phyloP scores from a whole-genome alignment of 1,140 invertebrate genomes.

The Caenorhabditis remanei region DNA sequence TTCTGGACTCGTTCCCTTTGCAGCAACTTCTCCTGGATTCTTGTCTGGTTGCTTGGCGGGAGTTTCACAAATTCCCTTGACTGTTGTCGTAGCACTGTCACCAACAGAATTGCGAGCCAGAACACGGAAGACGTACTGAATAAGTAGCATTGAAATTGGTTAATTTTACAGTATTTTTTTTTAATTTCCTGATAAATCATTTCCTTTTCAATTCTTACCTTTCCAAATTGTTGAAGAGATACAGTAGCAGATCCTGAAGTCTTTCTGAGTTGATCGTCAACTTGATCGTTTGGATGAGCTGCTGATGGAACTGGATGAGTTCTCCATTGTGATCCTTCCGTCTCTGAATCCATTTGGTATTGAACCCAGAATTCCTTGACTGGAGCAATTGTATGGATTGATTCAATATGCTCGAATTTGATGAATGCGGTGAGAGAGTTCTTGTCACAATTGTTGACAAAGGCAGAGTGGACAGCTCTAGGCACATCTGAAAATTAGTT shows the following conservation, averaged over 20 bases:
- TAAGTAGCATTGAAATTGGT: not conserved
- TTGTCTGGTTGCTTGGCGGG: conserved; percentile 88
- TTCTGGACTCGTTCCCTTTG: conserved; percentile 87
- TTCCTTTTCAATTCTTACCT: conserved; percentile 55
- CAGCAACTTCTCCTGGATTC: conserved; percentile 94
- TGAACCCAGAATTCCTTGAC: conserved; percentile 78
- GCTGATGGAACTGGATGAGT: conserved; percentile 74
- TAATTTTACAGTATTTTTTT: no score
- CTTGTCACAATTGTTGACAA: conserved; percentile 82
- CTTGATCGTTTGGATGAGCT: conserved; percentile 70
- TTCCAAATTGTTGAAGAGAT: conserved; percentile 74
- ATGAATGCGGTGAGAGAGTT: conserved; percentile 84
- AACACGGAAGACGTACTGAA: conserved; percentile 92
- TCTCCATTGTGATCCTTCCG: conserved; percentile 71
- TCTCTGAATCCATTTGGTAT: conserved; percentile 74
- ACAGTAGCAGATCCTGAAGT: conserved; percentile 70
- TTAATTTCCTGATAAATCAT: no score
- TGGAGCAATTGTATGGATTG: conserved; percentile 81
- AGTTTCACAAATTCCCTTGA: conserved; percentile 85
- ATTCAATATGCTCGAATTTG: conserved; percentile 89
- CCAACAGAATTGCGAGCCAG: conserved; percentile 94
- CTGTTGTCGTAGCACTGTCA: conserved; percentile 85
- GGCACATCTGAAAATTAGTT: conserved; percentile 85
- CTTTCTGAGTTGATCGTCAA: conserved; percentile 67
- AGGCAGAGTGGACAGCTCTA: conserved; percentile 85